Evolutionary conservation across 1,140 invertebrate genomes (phyloP), one percentile per base, ranked within the genome.

Genomic region (Argopecten irradians): DNA sequence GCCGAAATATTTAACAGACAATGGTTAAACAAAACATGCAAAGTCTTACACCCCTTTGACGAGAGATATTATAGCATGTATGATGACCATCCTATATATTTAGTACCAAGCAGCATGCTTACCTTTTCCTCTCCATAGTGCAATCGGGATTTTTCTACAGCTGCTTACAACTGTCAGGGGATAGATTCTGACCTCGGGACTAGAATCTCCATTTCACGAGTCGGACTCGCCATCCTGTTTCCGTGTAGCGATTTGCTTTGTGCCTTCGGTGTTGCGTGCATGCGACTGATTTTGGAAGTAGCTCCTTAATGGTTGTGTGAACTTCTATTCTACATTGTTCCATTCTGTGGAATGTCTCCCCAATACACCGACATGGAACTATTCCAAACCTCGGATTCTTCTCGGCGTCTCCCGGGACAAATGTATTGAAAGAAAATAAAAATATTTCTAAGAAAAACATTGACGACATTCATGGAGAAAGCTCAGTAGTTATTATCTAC

Each of bases 351-450:
- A 71, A 71, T 28, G 55, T 28, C 55, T 71, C 55, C 55, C 22
- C 8, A 71, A 16, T 16, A 46, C 55, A 71, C 55, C 1, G 55
- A 28, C 22, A 71, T 71, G 55, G 55, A 71, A 71, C 55, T 28
- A 71, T 71, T 71, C 55, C 55, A 71, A n/a, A 71, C 22, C 55
- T 71, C 0, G 55, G 55, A 8, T n/a, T 71, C 55, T 16, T 16
- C 55, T 71, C 28, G n/a, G n/a, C n/a, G 55, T 71, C 55, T 71
- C 55, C 55, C 5, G 55, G 55, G 55, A 71, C 55, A 71, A 71
- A 28, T 71, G n/a, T 71, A 71, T 71, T 71, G 55, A 71, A 71
- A 71, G 55, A 71, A 71, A 71, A 71, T n/a, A 71, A 71, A n/a
- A 71, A 71, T 71, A 22, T 71, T 71, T 16, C n/a, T 28, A 5